Evolutionary conservation across 1,140 invertebrate genomes (phyloP).

Genomic region (Brachionus manjavacas): DNA sequence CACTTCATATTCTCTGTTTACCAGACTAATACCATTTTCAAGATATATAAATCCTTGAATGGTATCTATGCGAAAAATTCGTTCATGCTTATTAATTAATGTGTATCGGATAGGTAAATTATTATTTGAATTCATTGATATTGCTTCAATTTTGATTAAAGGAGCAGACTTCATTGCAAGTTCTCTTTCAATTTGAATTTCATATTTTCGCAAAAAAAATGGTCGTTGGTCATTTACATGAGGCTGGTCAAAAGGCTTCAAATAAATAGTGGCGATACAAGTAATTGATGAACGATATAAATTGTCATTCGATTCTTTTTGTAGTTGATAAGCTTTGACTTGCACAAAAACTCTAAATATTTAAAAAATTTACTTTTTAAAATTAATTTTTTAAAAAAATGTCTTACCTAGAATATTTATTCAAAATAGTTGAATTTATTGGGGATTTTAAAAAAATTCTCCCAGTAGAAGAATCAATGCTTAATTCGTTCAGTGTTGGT

Average conservation of each 20-base stretch:
- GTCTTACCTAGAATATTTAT: background rate
- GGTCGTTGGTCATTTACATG: background rate
- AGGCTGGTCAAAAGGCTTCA: background rate
- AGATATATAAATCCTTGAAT: conserved; percentile 27
- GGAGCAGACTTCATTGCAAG: background rate
- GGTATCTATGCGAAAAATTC: background rate
- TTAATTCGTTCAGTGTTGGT: background rate
- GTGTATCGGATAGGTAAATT: background rate
- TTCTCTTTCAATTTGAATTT: background rate
- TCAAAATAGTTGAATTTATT: background rate
- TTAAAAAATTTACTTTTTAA: background rate
- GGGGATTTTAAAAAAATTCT: background rate
- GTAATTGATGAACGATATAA: background rate
- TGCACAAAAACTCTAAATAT: background rate
- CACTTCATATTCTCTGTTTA: background rate
- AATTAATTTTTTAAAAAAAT: background rate
- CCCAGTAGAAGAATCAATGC: background rate
- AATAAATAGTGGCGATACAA: conserved; percentile 4
- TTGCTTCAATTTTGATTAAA: conserved; percentile 11
- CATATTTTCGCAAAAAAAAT: background rate
- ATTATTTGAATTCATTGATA: background rate
- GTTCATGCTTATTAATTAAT: background rate
- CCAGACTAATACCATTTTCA: background rate
- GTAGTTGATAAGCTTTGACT: conserved; percentile 14
- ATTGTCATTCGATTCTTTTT: background rate